phyloP scores from a whole-genome alignment of 2,113 vertebrate species.

The Xenopus laevis region DNA sequence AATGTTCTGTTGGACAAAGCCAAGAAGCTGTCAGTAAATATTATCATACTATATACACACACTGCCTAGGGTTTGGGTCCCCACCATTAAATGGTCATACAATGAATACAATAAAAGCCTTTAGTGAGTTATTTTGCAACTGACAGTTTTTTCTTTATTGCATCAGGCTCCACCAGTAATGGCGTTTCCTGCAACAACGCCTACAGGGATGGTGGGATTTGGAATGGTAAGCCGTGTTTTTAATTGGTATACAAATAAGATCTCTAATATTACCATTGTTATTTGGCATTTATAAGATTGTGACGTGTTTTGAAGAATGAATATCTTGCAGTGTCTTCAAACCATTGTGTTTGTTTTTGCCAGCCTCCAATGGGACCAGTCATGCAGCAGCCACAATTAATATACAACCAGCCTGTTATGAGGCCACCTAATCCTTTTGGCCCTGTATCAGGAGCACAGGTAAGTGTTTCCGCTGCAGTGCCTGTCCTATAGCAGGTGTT shows the following conservation, averaged over 20 bases:
- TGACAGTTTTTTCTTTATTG: conserved; percentile 51
- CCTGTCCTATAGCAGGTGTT: too few relatives aligned
- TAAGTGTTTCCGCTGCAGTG: conserved; percentile 42
- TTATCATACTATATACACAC: too few relatives aligned
- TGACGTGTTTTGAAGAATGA: too few relatives aligned
- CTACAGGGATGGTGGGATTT: conserved; percentile 90
- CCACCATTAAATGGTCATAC: too few relatives aligned
- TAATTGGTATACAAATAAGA: too few relatives aligned
- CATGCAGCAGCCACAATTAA: conserved; percentile 91
- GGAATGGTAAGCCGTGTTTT: conserved; percentile 73
- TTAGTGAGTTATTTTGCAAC: not conserved
- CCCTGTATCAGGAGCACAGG: conserved; percentile 86
- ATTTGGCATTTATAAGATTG: too few relatives aligned
- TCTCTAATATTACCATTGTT: too few relatives aligned
- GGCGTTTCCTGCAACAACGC: conserved; percentile 92
- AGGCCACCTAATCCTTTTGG: conserved; percentile 91
- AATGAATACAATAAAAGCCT: too few relatives aligned
- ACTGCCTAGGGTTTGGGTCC: too few relatives aligned
- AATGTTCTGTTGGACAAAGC: too few relatives aligned
- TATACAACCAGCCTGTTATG: conserved; percentile 91
- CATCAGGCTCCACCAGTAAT: conserved; percentile 86
- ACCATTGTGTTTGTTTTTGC: conserved; percentile 56
- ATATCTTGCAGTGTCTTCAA: not conserved
- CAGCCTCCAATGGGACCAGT: conserved; percentile 82
- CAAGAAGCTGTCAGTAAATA: too few relatives aligned